Evolutionary conservation across 2,888 invertebrate genomes (phyloP).

Genomic region (Lacanobia wlatinum): DNA sequence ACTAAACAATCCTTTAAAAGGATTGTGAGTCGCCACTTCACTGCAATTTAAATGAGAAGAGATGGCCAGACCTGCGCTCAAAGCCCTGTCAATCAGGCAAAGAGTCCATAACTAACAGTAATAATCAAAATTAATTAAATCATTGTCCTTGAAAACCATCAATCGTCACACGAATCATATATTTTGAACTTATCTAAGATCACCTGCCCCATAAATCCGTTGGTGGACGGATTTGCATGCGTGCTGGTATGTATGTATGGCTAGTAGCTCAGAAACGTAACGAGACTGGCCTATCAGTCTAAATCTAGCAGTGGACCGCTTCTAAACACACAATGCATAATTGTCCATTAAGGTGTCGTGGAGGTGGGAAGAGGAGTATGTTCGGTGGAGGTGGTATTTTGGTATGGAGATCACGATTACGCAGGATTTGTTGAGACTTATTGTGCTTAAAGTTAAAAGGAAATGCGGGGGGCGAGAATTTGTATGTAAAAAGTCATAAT

Average conservation of each 20-base stretch:
- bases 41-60: constrained; percentile 21
- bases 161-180: constrained; percentile 54
- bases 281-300: constrained; percentile 79
- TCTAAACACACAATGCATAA: constrained; percentile 82
- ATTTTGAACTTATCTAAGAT: constrained; percentile 62
- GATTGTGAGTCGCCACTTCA: not conserved
- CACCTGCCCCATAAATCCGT: constrained; percentile 60
- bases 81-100: constrained; percentile 23
- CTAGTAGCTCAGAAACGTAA: constrained; percentile 72
- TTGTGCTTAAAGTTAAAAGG: too few relatives aligned
- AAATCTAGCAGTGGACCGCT: constrained; percentile 73
- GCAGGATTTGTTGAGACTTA: not conserved
- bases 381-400: constrained; percentile 38
- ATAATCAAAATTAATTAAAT: constrained; percentile 54
- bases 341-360: constrained; percentile 76
- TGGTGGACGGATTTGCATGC: constrained; percentile 67
- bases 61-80: not conserved
- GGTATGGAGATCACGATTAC: too few relatives aligned
- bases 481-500: too few relatives aligned
- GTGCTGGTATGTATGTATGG: constrained; percentile 74
- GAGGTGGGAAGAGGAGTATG: constrained; percentile 50
- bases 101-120: constrained; percentile 21
- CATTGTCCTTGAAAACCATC: constrained; percentile 48
- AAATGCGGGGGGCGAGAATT: too few relatives aligned
- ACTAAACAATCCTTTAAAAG: not conserved